Evolutionary conservation across 2,113 vertebrate species (phyloP).

Genomic region (Anolis sagrei): DNA sequence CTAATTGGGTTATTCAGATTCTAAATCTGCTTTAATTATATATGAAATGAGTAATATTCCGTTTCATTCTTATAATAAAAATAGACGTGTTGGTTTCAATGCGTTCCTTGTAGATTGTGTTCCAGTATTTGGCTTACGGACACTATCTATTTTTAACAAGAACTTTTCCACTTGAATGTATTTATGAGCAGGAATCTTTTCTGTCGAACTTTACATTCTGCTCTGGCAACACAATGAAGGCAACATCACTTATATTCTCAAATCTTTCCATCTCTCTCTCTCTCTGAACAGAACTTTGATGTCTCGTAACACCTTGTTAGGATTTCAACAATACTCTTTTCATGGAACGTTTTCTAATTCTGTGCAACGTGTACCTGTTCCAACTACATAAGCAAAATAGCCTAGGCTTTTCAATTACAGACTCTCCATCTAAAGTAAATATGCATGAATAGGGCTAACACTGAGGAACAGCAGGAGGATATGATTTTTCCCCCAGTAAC

Average conservation of each 20-base stretch:
- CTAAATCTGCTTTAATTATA: neutral
- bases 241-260: slow-evolving; percentile 9
- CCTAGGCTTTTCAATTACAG: neutral
- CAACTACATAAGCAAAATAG: neutral
- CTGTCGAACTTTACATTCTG: neutral
- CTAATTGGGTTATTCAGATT: slow-evolving; percentile 13
- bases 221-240: neutral
- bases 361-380: neutral
- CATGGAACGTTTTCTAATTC: neutral
- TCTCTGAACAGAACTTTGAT: neutral
- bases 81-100: neutral
- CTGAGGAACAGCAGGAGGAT: neutral
- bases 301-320: neutral
- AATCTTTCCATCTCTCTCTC: neutral
- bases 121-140: neutral
- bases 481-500: neutral
- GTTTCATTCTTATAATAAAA: slow-evolving; percentile 20
- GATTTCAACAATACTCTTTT: slow-evolving; percentile 3
- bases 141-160: slow-evolving; percentile 14
- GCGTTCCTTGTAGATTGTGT: slow-evolving; percentile 1
- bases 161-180: neutral
- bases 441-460: neutral
- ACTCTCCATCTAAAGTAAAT: accelerated
- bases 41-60: neutral
- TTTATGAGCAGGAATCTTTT: neutral